A percentile compares a stretch with the other conserved stretches of the same genome.
These are phyloP conservation scores for Athetis lepigone DNA, from an alignment of 2,888 invertebrate species.

Conservation along the genomic window DNA sequence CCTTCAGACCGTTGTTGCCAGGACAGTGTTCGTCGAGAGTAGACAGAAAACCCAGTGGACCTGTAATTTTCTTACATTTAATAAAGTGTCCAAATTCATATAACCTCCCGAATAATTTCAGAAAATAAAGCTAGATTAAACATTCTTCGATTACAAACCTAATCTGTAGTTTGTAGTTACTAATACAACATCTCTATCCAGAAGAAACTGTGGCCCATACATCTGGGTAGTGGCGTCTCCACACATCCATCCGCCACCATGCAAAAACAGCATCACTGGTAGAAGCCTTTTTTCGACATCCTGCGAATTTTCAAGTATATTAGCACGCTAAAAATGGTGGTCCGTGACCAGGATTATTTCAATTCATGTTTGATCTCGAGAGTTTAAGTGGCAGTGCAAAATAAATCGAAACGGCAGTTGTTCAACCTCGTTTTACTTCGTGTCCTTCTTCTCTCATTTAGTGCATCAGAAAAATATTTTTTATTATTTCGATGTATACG, in stretches of 20 bases:
- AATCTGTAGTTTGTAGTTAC: conserved; percentile 93
- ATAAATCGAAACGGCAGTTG: conserved; percentile 8
- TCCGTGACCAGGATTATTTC: conserved; percentile 2
- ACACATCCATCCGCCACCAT: conserved; percentile 94
- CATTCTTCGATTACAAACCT: conserved; percentile 76
- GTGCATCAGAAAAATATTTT: neutral
- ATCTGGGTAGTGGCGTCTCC: conserved; percentile 92
- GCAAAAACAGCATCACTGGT: conserved; percentile 94
- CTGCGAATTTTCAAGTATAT: conserved; percentile 57
- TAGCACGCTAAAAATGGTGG: neutral
- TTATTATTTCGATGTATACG: conserved; percentile 48
- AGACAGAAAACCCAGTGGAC: conserved; percentile 92
- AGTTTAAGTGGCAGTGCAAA: neutral
- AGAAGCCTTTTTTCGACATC: conserved; percentile 71
- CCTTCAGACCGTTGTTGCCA: conserved; percentile 93
- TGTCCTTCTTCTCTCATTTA: conserved; percentile 9
- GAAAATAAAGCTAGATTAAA: neutral
- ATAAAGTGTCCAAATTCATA: neutral
- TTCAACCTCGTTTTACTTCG: conserved; percentile 13
- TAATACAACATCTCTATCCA: conserved; percentile 93
- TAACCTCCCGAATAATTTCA: neutral
- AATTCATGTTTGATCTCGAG: conserved; percentile 15
- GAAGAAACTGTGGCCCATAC: conserved; percentile 93
- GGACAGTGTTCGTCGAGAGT: conserved; percentile 92
- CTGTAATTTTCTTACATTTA: conserved; percentile 69